Evolutionary conservation across 2,888 invertebrate species (phyloP).

Genomic region (Euplagia quadripunctaria): DNA sequence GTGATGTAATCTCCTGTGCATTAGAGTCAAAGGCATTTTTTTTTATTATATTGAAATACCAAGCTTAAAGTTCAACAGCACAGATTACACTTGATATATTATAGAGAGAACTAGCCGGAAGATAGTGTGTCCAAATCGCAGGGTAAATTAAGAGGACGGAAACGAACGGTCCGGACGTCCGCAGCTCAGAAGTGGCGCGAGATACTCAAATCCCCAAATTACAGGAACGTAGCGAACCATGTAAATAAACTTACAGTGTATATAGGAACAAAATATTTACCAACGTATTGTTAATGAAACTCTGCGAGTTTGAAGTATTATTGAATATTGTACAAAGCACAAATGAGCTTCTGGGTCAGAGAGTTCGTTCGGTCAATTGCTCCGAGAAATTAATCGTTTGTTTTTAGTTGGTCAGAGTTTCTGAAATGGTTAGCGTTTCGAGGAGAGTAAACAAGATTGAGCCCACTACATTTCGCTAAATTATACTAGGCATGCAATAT

Average conservation of each 20-base stretch:
- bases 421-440: neutral
- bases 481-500: neutral
- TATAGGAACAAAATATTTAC: slow-evolving; percentile 18
- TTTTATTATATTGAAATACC: neutral
- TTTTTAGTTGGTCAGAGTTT: neutral
- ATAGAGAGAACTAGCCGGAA: slow-evolving; percentile 22
- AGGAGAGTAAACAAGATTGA: neutral
- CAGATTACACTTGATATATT: slow-evolving; percentile 9
- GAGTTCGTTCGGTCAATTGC: neutral
- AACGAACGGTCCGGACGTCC: slow-evolving; percentile 51
- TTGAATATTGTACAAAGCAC: slow-evolving; percentile 4
- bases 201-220: slow-evolving; percentile 53
- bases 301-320: neutral
- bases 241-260: slow-evolving; percentile 20
- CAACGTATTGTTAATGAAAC: slow-evolving; percentile 9
- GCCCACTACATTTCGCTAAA: neutral
- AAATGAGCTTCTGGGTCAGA: slow-evolving; percentile 1
- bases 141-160: slow-evolving; percentile 55
- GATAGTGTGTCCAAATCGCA: slow-evolving; percentile 43
- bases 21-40: no score
- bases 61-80: neutral
- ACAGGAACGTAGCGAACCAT: slow-evolving; percentile 32
- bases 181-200: slow-evolving; percentile 46
- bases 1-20: no score
- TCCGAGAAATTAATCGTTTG: neutral